Conservation (phyloP, 2,888 invertebrate species). For the Eurytoma adleriae region DNA sequence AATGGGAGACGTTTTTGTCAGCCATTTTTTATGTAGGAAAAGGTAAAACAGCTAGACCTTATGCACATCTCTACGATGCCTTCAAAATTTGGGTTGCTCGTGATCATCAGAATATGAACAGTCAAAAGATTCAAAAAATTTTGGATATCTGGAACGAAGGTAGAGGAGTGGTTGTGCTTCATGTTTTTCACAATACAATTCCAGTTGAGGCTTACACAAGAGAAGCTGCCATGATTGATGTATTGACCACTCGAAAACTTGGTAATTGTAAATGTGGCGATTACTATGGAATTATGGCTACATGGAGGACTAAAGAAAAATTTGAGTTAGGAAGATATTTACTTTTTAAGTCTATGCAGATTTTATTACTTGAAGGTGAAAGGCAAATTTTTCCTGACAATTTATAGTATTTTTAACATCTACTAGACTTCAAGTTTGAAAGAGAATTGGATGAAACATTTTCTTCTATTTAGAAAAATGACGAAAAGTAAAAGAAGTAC, state of each 20-base stretch:
- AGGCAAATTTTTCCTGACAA: slow-evolving; percentile 86
- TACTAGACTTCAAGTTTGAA: too few relatives aligned
- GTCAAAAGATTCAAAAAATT: slow-evolving; percentile 86
- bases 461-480: too few relatives aligned
- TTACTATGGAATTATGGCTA: slow-evolving; percentile 87
- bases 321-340: slow-evolving; percentile 87
- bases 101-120: slow-evolving; percentile 67
- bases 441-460: too few relatives aligned
- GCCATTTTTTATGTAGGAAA: slow-evolving; percentile 98
- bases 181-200: slow-evolving; percentile 92
- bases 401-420: slow-evolving; percentile 52
- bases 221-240: slow-evolving; percentile 96
- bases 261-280: slow-evolving; percentile 89
- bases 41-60: slow-evolving; percentile 92
- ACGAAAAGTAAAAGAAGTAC: too few relatives aligned
- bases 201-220: slow-evolving; percentile 95
- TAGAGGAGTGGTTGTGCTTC: slow-evolving; percentile 92
- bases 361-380: slow-evolving; percentile 92
- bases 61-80: slow-evolving; percentile 94
- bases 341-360: slow-evolving; percentile 88
- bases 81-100: slow-evolving; percentile 80
- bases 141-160: slow-evolving; percentile 91
- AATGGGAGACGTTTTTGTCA: slow-evolving; percentile 88
- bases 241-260: slow-evolving; percentile 85
- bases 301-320: slow-evolving; percentile 85